These are phyloP conservation scores for Microchirus variegatus DNA, from an alignment of 2,797 vertebrate genomes.

Conservation along the genomic window DNA sequence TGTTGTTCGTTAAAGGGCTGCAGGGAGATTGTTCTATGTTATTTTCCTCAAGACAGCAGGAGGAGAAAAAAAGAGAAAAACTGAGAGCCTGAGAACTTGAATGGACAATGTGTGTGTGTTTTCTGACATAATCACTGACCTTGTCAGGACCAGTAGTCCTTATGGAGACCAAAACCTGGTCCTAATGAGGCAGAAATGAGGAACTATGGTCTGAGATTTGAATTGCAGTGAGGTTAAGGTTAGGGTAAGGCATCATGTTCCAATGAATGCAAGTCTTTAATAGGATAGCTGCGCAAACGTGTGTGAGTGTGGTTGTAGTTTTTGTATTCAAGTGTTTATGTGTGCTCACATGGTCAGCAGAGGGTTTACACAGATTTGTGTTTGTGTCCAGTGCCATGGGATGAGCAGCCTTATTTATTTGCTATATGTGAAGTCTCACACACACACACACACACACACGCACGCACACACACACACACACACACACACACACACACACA, in stretches of 20 bases:
- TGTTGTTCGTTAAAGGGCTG: conserved; percentile 49
- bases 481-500: too few relatives aligned
- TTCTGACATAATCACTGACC: not conserved
- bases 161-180: too few relatives aligned
- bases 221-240: too few relatives aligned
- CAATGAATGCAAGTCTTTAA: too few relatives aligned
- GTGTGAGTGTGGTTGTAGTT: conserved; percentile 1
- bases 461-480: too few relatives aligned
- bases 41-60: conserved; percentile 41
- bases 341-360: conserved; percentile 16
- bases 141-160: too few relatives aligned
- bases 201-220: too few relatives aligned
- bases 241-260: too few relatives aligned
- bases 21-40: conserved; percentile 53
- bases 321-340: conserved; percentile 26
- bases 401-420: conserved; percentile 51
- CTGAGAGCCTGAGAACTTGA: conserved; percentile 49
- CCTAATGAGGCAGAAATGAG: too few relatives aligned
- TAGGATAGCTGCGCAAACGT: not conserved
- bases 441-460: conserved; percentile 29
- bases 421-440: conserved; percentile 37
- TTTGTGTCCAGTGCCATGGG: conserved; percentile 24
- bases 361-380: too few relatives aligned
- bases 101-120: not conserved
- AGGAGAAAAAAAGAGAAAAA: conserved; percentile 9